Evolutionary conservation across 2,888 invertebrate species (phyloP).

Genomic region (Lepidocyrtoides sp.): DNA sequence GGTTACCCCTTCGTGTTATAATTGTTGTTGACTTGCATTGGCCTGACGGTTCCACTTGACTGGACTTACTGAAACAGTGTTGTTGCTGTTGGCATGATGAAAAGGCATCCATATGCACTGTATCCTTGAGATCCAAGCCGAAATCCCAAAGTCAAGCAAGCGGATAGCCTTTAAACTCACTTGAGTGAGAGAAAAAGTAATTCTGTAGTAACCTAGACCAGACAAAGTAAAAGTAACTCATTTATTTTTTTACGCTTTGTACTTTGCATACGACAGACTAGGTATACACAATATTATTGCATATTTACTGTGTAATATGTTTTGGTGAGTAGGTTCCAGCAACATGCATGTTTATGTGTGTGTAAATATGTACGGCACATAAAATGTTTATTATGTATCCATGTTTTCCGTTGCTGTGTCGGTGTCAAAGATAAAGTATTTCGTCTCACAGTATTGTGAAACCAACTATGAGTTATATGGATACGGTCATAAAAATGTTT

Average conservation of each 20-base stretch:
- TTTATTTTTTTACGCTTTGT: neutral
- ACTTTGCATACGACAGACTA: neutral
- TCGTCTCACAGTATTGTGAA: neutral
- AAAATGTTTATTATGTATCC: slow-evolving; percentile 27
- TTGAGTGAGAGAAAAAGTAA: slow-evolving; percentile 7
- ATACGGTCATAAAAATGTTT: slow-evolving; percentile 74
- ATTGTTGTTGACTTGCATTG: slow-evolving; percentile 62
- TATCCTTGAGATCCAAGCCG: neutral
- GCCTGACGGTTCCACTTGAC: slow-evolving; percentile 33
- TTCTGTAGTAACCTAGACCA: slow-evolving; percentile 59
- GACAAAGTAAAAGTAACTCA: neutral
- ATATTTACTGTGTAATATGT: neutral
- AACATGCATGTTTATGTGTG: neutral
- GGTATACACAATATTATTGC: no score
- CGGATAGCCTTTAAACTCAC: neutral
- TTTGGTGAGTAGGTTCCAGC: neutral
- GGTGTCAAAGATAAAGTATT: slow-evolving; percentile 9
- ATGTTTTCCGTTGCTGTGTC: neutral
- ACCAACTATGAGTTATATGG: slow-evolving; percentile 66
- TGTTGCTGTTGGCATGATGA: neutral
- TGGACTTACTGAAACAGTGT: slow-evolving; percentile 49
- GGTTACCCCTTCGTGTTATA: slow-evolving; percentile 61
- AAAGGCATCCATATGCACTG: neutral
- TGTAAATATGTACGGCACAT: neutral
- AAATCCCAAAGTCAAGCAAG: neutral